Percentiles rank a stretch among this genome's conserved stretches.
phyloP scores from a whole-genome alignment of 2,797 vertebrate genomes.

The Myiotriccus ornatus region DNA sequence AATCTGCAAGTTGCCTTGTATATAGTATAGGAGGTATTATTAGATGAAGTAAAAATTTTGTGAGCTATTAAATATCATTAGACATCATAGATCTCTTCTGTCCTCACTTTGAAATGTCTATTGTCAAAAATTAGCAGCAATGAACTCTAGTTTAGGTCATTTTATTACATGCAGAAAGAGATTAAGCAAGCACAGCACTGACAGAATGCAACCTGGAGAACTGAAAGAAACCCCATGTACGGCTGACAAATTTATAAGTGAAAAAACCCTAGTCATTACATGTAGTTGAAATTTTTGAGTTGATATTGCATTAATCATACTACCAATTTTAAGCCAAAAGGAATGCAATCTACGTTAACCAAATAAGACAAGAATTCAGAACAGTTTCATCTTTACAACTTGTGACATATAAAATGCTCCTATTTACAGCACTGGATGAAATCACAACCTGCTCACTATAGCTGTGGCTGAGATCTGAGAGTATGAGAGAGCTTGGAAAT shows the following conservation, averaged over 20 bases:
- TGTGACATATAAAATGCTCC: background rate
- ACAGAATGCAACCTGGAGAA: background rate
- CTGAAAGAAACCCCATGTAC: rapidly evolving
- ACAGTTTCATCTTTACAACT: background rate
- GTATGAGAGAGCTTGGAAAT: background rate
- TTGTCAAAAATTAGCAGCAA: background rate
- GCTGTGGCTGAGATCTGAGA: background rate
- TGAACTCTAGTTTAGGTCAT: background rate
- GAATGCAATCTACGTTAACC: background rate
- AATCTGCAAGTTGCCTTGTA: background rate
- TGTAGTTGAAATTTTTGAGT: background rate
- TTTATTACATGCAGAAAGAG: background rate
- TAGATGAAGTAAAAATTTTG: background rate
- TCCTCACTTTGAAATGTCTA: background rate
- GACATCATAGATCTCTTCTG: background rate
- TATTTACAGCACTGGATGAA: background rate
- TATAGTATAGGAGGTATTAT: background rate
- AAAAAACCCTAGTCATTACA: background rate
- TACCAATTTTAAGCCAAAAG: background rate
- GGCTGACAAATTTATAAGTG: background rate
- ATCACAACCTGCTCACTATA: background rate
- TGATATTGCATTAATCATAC: background rate
- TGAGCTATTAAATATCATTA: background rate
- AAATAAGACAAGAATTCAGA: background rate
- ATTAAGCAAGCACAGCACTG: background rate